A percentile compares a stretch with the other conserved stretches of the same genome.
Evolutionary conservation across 2,888 invertebrate species (phyloP).

Genomic region (Hermaeophaga mercurialis): DNA sequence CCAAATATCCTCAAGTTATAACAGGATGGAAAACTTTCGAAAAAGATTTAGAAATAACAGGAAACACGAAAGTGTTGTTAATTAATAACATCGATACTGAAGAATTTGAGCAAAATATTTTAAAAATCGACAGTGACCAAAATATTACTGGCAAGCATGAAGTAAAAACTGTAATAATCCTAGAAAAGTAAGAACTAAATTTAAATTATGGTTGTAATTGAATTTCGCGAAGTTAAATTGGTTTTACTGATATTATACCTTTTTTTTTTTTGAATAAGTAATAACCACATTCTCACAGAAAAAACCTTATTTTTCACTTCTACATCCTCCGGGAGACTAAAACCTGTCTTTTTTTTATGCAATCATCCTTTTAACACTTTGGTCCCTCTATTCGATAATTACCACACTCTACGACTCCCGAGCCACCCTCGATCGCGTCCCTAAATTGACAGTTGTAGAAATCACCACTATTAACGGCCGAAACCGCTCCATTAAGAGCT

Average conservation of each 20-base stretch:
- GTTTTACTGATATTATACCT: no score
- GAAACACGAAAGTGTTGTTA: constrained; percentile 54
- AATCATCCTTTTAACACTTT: constrained; percentile 9
- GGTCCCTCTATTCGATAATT: constrained; percentile 8
- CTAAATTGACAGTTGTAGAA: constrained; percentile 9
- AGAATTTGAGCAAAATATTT: constrained; percentile 53
- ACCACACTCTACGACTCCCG: constrained; percentile 2
- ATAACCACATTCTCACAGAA: no score
- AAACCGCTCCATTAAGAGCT: constrained; percentile 20
- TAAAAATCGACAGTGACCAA: constrained; percentile 58
- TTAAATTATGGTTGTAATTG: no score
- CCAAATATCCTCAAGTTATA: constrained; percentile 56
- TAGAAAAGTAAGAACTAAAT: constrained; percentile 36
- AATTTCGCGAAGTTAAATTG: no score
- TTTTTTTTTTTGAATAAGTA: no score
- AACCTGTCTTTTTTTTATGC: neutral
- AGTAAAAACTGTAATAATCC: constrained; percentile 50
- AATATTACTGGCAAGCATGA: constrained; percentile 56
- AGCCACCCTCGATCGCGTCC: neutral
- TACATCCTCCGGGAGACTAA: neutral
- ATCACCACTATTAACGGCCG: constrained; percentile 12
- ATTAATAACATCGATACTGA: constrained; percentile 59
- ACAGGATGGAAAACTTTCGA: constrained; percentile 59
- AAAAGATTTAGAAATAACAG: constrained; percentile 55
- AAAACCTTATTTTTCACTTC: no score